These are phyloP conservation scores for Sardina pilchardus DNA, from an alignment of 2,113 vertebrate species.

Conservation along the genomic window DNA sequence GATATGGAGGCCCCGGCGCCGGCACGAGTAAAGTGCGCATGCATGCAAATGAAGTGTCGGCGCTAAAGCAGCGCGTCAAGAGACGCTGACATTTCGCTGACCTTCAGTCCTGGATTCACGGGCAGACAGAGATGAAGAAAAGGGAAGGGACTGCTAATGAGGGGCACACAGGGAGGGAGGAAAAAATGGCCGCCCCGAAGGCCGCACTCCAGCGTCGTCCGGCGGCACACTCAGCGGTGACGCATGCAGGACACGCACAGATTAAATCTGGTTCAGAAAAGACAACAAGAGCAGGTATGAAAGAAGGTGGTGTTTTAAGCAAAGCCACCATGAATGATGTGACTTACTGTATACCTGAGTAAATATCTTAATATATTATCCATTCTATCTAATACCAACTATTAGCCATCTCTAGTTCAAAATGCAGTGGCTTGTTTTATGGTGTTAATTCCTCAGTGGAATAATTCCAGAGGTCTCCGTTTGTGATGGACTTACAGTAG, in stretches of 20 bases:
- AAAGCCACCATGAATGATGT: not conserved
- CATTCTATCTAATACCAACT: not conserved
- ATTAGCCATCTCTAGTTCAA: not conserved
- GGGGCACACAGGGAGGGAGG: conserved; percentile 40
- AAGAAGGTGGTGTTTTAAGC: not conserved
- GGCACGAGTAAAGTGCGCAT: conserved; percentile 44
- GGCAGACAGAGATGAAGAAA: conserved; percentile 48
- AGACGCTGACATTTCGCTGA: conserved; percentile 56
- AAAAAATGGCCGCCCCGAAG: not conserved
- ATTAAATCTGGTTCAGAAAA: not conserved
- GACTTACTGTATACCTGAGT: not conserved
- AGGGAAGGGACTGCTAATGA: conserved; percentile 55
- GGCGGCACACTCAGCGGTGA: not conserved
- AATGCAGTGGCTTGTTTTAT: not conserved
- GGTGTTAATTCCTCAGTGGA: not conserved
- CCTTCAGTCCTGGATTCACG: conserved; percentile 55
- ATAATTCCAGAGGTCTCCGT: too few relatives aligned
- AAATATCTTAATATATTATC: not conserved
- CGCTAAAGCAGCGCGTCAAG: conserved; percentile 38
- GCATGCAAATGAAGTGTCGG: conserved; percentile 42
- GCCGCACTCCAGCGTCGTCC: not conserved
- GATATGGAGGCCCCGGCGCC: not conserved
- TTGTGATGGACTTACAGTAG: not conserved
- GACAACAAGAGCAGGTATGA: not conserved
- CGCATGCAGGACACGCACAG: not conserved